A percentile compares a stretch with the other conserved stretches of the same genome.
phyloP scores from a whole-genome alignment of 2,797 vertebrate species.

The Sebastes hubbsi region DNA sequence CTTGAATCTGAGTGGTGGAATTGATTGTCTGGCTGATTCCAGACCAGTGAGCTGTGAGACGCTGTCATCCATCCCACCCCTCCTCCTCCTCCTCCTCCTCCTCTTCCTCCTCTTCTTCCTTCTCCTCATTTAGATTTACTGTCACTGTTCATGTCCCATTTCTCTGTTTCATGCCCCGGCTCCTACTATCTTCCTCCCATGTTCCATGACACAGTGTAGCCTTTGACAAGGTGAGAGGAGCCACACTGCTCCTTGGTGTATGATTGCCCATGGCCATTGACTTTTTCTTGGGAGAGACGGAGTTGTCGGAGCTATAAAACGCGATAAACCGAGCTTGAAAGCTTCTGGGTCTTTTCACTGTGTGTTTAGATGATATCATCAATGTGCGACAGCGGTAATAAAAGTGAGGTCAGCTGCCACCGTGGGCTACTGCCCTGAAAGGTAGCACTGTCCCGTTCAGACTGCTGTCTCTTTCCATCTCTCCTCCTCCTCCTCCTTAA shows the following conservation, averaged over 20 bases:
- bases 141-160: constrained; percentile 41
- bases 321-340: constrained; percentile 62
- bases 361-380: constrained; percentile 71
- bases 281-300: constrained; percentile 39
- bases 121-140: constrained; percentile 51
- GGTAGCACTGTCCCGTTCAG: constrained; percentile 55
- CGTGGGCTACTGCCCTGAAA: constrained; percentile 46
- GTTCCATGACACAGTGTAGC: constrained; percentile 33
- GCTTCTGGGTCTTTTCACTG: constrained; percentile 53
- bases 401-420: constrained; percentile 69
- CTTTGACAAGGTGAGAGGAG: constrained; percentile 41
- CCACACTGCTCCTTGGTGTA: constrained; percentile 8
- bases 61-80: constrained; percentile 8
- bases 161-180: constrained; percentile 18
- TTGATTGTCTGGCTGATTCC: constrained; percentile 70
- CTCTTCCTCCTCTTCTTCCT: not conserved
- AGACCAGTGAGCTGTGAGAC: constrained; percentile 66
- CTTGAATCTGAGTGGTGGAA: constrained; percentile 62
- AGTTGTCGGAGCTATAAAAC: constrained; percentile 54
- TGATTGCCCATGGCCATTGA: constrained; percentile 39
- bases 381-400: constrained; percentile 63
- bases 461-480: constrained; percentile 50
- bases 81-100: not conserved
- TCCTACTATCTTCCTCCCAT: constrained; percentile 2
- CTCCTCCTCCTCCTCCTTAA: not conserved